Base-by-base conservation (phyloP, 2,113 vertebrate species). In the Notarius quadriscutis region DNA sequence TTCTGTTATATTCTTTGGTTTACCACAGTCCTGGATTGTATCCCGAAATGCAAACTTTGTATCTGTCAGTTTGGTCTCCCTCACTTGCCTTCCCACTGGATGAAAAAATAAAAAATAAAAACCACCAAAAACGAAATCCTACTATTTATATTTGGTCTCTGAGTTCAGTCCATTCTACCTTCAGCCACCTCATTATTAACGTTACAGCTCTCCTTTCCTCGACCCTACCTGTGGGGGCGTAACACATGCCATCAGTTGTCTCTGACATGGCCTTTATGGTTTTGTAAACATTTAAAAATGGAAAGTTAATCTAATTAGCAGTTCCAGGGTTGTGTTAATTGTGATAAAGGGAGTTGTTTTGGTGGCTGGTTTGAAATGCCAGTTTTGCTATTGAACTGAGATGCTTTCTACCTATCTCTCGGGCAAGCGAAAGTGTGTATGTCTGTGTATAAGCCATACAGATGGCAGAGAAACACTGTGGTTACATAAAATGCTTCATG, bases 231-330 rank as follows among this genome's bases (percentile, higher is more conserved):
- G 25, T 83, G 22, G 25, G 20, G 81, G 81, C 1, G 81, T 67
- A 51, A 67, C 81, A 67, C 60, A 67, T 27, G 14, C 81, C 57
- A 83, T 83, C 81, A 27, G 48, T 83, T 83, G 51, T 67, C 60
- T 67, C 48, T 51, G 81, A 83, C 81, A 83, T 83, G 41, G 25
- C 81, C 62, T 83, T 83, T 67, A 51, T 51, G 14, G 62, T n/a
- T 25, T 67, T 51, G 27, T 62, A 81, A 62, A 62, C 79, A 17
- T 62, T 81, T 41, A 62, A 81, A 80, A 20, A 60, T n/a, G 58
- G 60, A 82, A 82, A 22, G 34, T 15, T 82, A 82, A 50, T 82
- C 30, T 62, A 81, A 82, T 82, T 82, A 63, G 30, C 80, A 48
- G 80, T 25, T 63, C 30, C 50, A 34, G 58, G 81, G 63, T 22